Evolutionary conservation across 1,140 invertebrate species (phyloP), one percentile per base, ranked within the genome.

Genomic region (Zophobas morio): DNA sequence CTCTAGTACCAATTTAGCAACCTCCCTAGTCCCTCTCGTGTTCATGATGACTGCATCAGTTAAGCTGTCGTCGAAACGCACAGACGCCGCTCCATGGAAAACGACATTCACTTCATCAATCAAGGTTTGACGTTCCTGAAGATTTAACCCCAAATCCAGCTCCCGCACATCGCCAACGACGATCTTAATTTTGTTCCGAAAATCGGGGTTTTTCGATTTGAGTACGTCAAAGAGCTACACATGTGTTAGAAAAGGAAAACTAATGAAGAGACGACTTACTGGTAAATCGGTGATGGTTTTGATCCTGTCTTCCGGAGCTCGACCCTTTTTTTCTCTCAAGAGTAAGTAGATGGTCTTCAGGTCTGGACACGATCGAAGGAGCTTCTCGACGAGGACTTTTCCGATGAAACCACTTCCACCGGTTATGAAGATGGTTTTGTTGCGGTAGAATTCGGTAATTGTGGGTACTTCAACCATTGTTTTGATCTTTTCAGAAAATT

Each of bases 31-130:
- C 20, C 20, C 20, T 20, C 20, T 20, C 20, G 20, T 20, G 20
- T 20, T 20, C 20, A 20, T 84, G 1, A 89, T 86, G 33, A 91
- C 84, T 0, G 90, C 88, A 1, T 87, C 77, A 86, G 90, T 91
- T 0, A 96, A 85, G 32, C 88, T 87, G 83, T 96, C 95, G 82
- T 96, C 92, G 85, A 96, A 96, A 83, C 93, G 92, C 0, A 99
- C 93, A 77, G 95, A 98, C 0, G 98, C 98, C 0, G 98, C 98
- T 0, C 94, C 94, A 84, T 99, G 96, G 85, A 97, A 98, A 5
- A 99, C 91, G 8, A 99, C 88, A 1, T 93, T 92, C 0, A 98
- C 93, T 82, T 92, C 90, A 1, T 93, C 88, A 1, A 87, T 87
- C 0, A 98, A 84, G 1, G 90, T 74, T 75, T 88, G 82, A 78